Base-by-base conservation (phyloP, 35 echinoderm and acorn worm species). In the Lytechinus variegatus region DNA sequence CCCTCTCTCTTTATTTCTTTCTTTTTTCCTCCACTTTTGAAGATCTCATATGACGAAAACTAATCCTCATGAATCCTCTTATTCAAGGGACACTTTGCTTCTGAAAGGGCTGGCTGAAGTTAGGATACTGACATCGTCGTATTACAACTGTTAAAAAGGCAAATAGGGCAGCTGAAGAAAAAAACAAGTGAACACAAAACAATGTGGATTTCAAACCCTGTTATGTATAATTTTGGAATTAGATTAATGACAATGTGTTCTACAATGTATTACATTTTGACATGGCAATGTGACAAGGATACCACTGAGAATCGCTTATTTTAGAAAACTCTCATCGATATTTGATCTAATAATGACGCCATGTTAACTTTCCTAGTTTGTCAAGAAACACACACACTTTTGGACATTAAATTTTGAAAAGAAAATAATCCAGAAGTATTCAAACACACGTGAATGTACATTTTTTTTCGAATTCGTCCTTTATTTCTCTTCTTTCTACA, bases 101-200 rank as follows among this genome's bases (percentile, higher is more conserved):
- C 66, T 79, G n/a, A 79, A 16, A 79, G 66, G 66, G 66, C 66
- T 79, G n/a, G 19, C 14, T 24, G 66, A 79, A 79, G 66, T 6
- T 79, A 79, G 66, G 14, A 79, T 79, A 79, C 66, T 79, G 66
- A 4, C 66, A 79, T 79, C 66, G 21, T 79, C 66, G 6, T 24
- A 79, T 79, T 79, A 79, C 66, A 79, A 79, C 66, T 79, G 33
- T 79, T 79, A 79, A 79, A 58, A 79, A n/a, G 66, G 66, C 66
- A 79, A 79, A 24, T 79, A 79, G 66, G 66, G 19, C 66, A 79
- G 4, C 66, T n/a, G 66, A 79, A 79, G 66, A 24, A 79, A 79
- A 24, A 79, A 3, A 16, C n/a, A 44, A 79, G 19, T 79, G 66
- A 24, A 79, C 12, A 79, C 12, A 58, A 79, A 19, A 79, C 19